Evolutionary conservation across 1,140 invertebrate genomes (phyloP).

Genomic region (Trichomalopsis sarcophagae): DNA sequence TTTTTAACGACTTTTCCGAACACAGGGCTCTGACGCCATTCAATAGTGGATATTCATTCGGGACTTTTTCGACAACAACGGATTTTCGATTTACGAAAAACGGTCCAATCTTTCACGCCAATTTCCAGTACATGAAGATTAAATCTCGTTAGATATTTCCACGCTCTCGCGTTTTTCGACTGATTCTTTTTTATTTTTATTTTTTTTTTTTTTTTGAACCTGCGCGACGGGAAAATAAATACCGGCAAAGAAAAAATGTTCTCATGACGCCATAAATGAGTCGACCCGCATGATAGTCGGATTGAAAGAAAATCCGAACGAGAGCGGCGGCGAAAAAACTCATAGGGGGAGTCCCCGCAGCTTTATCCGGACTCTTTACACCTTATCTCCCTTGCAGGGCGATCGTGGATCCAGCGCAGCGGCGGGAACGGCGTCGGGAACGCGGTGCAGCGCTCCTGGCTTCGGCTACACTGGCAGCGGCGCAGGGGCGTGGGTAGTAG

Average conservation of each 20-base stretch:
- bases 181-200: too few species aligned
- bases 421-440: conserved; percentile 54
- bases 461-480: conserved; percentile 49
- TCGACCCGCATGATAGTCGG: not conserved
- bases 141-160: too few species aligned
- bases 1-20: too few species aligned
- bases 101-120: too few species aligned
- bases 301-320: not conserved
- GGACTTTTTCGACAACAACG: too few species aligned
- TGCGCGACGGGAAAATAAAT: not conserved
- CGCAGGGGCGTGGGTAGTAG: conserved; percentile 49
- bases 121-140: too few species aligned
- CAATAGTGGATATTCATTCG: too few species aligned
- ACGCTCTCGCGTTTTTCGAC: too few species aligned
- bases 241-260: not conserved
- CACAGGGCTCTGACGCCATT: too few species aligned
- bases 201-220: too few species aligned
- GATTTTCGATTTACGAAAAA: too few species aligned
- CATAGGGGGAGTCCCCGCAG: not conserved
- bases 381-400: conserved; percentile 69
- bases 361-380: conserved; percentile 2
- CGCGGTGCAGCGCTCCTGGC: conserved; percentile 42
- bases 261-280: not conserved
- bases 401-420: conserved; percentile 57
- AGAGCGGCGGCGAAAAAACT: not conserved